Evolutionary conservation across 2,888 invertebrate species (phyloP), one percentile per base, ranked within the genome.

Genomic region (Tillus elongatus): DNA sequence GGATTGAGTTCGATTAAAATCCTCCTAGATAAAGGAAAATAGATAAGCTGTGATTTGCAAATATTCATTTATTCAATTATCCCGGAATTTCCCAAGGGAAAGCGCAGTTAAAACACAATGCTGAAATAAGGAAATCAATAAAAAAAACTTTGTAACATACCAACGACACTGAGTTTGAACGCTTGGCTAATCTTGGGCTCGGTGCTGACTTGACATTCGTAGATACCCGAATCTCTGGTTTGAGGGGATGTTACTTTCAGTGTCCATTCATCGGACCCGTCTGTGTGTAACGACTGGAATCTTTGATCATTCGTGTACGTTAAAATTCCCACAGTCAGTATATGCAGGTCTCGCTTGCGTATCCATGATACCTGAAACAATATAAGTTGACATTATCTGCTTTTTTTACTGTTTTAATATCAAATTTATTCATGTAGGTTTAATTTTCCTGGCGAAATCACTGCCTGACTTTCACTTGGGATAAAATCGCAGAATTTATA

Each of bases 281-380:
- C 79, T 31, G 76, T 72, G 63, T 82, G 81, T 26, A 80, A 66
- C 30, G 79, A 75, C 58, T 79, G 75, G 56, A 80, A 82, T 43
- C 81, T 71, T 58, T 80, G 80, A 63, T 81, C 81, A 56, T 79
- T 80, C 16, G 81, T 82, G 57, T 81, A 82, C 33, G 81, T 80
- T 63, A 80, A 68, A 47, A 79, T 76, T 36, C 80, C 79, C 13
- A 80, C 80, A 11, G 81, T 82, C 32, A 81, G 67, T 48, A 81
- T 77, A 70, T 87, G 87, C 27, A 87, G 71, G 60, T 88, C 87
- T 9, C 86, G 73, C 57, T 87, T 84, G 6, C 88, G 72, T 50
- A 87, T 87, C 87, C 87, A 87, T 8, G 87, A 87, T 9, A 88
- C 85, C 85, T 85, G 66, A 1, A 59, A 54, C 54, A 13, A n/a